Evolutionary conservation across 2,888 invertebrate genomes (phyloP), one percentile per base, ranked within the genome.

Genomic region (Leucophenga maculata): DNA sequence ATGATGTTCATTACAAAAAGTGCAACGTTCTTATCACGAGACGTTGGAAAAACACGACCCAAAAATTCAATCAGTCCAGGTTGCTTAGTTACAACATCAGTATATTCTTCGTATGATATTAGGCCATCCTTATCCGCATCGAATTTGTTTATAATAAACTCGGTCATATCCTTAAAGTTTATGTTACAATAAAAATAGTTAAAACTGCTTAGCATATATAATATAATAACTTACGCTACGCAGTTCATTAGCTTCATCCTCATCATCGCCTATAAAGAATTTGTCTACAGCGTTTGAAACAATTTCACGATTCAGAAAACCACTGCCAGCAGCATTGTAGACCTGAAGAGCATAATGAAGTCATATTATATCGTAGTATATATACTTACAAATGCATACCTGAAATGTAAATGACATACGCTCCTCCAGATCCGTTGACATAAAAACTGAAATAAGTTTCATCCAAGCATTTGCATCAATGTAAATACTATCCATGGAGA

Each of bases 101-200:
- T 90, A 82, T 93, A 85, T 62, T 84, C 84, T 9, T 84, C 84
- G 75, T 91, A 92, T 16, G 92, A 93, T 26, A 95, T 92, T 69
- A 92, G 89, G 0, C 94, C 94, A 80, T 95, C 95, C 72, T 92
- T 90, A 81, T 95, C 95, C 0, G 90, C 73, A 80, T 95, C 95
- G 91, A 95, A 92, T 82, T 93, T 92, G 82, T 92, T 94, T 14
- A 94, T 88, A 78, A 94, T 89, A 20, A 93, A 91, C 77, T 94
- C 94, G 0, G 93, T 92, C 82, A 95, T 90, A 82, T 95, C 95
- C 91, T 94, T 44, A 0, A 46, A 66, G n/a, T 13, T 44, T 18
- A 64, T 32, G 1, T 59, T 50, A 46, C 22, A 52, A 8, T 54
- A 20, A 60, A 16, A 66, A 57, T 55, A n/a, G 6, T 16, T 13